Percentiles rank a stretch among this genome's conserved stretches.
Conservation (phyloP, 2,888 invertebrate genomes). For the Hirtodrosophila cameraria region DNA sequence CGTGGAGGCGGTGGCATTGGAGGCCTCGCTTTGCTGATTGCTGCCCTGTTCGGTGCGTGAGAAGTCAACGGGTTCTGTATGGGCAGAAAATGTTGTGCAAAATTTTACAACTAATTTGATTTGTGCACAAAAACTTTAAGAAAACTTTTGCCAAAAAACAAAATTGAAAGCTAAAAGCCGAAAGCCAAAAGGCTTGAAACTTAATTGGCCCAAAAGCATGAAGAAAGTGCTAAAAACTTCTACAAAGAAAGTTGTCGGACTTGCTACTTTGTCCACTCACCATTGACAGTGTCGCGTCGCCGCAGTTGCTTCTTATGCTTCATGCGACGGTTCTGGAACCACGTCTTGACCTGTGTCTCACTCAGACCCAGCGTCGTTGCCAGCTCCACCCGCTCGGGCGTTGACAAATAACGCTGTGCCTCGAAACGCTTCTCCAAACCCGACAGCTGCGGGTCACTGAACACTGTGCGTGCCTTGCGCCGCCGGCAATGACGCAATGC, state of each 20-base stretch:
- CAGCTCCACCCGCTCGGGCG: constrained; percentile 97
- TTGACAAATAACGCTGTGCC: constrained; percentile 95
- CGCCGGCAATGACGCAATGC: constrained; percentile 97
- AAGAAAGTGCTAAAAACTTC: constrained; percentile 47
- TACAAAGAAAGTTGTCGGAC: constrained; percentile 46
- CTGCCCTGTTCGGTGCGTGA: constrained; percentile 80
- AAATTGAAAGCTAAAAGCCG: constrained; percentile 41
- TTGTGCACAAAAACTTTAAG: constrained; percentile 54
- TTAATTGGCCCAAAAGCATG: constrained; percentile 54
- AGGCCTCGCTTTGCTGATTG: constrained; percentile 51
- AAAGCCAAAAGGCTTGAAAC: constrained; percentile 46
- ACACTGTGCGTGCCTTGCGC: constrained; percentile 97
- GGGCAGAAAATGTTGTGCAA: constrained; percentile 48
- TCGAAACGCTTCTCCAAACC: constrained; percentile 98
- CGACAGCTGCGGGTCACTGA: constrained; percentile 91
- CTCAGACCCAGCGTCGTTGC: constrained; percentile 96
- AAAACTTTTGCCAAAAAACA: constrained; percentile 48
- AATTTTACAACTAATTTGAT: constrained; percentile 67
- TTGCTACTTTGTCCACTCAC: constrained; percentile 70
- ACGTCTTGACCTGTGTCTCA: constrained; percentile 98
- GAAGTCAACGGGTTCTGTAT: constrained; percentile 84
- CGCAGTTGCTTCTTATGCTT: constrained; percentile 95
- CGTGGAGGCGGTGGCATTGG: constrained; percentile 32
- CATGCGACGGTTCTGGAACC: constrained; percentile 99
- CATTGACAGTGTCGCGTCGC: constrained; percentile 82